Evolutionary conservation across 2,888 invertebrate genomes (phyloP), one percentile per base, ranked within the genome.

Genomic region (Crematogaster levior): DNA sequence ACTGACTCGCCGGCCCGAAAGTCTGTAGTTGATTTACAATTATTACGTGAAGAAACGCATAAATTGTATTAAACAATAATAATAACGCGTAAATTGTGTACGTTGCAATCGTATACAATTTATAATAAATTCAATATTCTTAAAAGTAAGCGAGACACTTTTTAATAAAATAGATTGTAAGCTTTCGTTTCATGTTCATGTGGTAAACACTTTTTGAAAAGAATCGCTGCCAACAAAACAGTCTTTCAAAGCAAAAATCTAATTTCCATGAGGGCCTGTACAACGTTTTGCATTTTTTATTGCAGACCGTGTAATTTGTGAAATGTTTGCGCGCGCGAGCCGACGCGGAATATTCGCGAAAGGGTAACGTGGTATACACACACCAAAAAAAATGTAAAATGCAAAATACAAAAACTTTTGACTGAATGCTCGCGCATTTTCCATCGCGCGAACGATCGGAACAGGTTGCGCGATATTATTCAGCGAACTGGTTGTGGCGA

Each of bases 401-500:
- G 70, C 77, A 79, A 79, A 77, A 77, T 77, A 68, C 77, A 77
- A 79, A 79, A 77, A 79, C 77, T 79, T 79, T 77, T 77, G 53
- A 70, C 77, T 70, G 77, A 70, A 70, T 70, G 56, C 46, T 56
- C 56, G 77, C 56, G 34, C 56, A 70, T 79, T 70, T 79, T 79
- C 51, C 70, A 79, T 79, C 77, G 77, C 43, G 70, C 77, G 43
- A 21, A 65, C 70, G 77, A 79, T 79, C 56, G 70, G 70, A 30
- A 18, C 43, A 12, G 77, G 53, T 21, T 30, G 56, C 70, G 56
- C 56, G 7, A 79, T 79, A 70, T 70, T 70, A 79, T 79, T 79
- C 72, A 34, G 27, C 77, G 70, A 70, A 46, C 77, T 65, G 77
- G 77, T 70, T 68, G 77, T 30, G 70, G 34, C 43, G 56, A 68